Conservation (phyloP, 2,113 vertebrate genomes). For the Nipponia nippon region DNA sequence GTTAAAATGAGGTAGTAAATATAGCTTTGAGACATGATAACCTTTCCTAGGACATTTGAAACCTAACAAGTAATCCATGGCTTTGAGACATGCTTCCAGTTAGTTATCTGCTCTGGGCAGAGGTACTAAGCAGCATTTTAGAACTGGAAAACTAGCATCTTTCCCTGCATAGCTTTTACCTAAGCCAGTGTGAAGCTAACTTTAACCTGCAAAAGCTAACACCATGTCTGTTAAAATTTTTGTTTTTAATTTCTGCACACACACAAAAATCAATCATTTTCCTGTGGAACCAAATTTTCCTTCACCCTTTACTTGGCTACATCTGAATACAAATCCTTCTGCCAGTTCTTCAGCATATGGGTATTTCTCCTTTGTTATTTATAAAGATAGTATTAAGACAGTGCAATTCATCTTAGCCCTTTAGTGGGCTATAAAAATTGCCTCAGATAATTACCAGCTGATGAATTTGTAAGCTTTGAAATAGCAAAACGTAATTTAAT, state of each 20-base stretch:
- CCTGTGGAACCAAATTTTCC: not conserved
- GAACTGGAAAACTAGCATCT: not conserved
- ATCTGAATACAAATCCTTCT: not conserved
- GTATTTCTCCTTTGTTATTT: conserved; percentile 44
- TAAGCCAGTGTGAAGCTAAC: not conserved
- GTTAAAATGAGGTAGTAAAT: not conserved
- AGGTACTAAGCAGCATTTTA: not conserved
- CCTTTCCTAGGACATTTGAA: not conserved
- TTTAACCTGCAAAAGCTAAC: not conserved
- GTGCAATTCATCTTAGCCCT: conserved; percentile 23
- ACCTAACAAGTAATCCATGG: not conserved
- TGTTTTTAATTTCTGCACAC: not conserved
- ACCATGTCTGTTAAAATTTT: not conserved
- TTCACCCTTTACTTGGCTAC: not conserved
- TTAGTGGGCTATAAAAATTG: conserved; percentile 49
- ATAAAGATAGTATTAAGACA: conserved; percentile 27
- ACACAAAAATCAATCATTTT: not conserved
- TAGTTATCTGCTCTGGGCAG: not conserved
- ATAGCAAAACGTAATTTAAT: conserved; percentile 44
- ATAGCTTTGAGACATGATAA: not conserved
- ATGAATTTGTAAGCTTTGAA: conserved; percentile 56
- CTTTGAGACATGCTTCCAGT: not conserved
- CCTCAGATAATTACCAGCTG: conserved; percentile 45
- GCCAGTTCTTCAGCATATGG: not conserved
- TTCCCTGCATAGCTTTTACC: not conserved